Percentiles rank a stretch among this genome's conserved stretches.
Conservation (phyloP, 1,140 invertebrate genomes). For the Carposina sasakii region DNA sequence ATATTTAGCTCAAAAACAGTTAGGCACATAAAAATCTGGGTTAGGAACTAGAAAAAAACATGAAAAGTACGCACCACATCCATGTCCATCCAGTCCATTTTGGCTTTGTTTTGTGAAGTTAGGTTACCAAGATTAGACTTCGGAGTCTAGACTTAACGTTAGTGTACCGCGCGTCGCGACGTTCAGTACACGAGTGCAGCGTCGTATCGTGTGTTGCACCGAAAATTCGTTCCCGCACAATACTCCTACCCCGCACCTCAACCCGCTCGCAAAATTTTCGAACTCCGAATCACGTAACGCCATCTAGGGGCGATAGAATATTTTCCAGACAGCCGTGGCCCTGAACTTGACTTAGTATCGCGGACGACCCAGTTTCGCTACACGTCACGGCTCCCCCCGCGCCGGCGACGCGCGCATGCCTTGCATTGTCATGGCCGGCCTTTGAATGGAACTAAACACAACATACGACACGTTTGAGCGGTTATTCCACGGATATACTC, state of each 20-base stretch:
- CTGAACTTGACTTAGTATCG: slow-evolving; percentile 66
- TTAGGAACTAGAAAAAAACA: background rate
- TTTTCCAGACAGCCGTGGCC: slow-evolving; percentile 41
- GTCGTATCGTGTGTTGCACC: slow-evolving; percentile 64
- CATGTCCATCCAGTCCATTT: slow-evolving; percentile 68
- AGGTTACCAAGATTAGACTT: slow-evolving; percentile 41
- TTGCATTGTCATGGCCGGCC: slow-evolving; percentile 48
- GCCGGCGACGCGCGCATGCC: slow-evolving; percentile 24
- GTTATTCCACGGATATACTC: slow-evolving; percentile 33
- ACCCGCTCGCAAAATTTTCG: slow-evolving; percentile 57
- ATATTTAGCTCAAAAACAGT: too few relatives aligned
- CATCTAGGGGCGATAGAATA: slow-evolving; percentile 58
- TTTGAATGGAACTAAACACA: slow-evolving; percentile 54
- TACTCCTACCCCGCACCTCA: slow-evolving; percentile 35
- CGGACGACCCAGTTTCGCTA: slow-evolving; percentile 55
- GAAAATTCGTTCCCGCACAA: slow-evolving; percentile 63
- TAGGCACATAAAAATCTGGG: too few relatives aligned
- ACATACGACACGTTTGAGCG: slow-evolving; percentile 52
- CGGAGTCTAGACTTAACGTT: slow-evolving; percentile 36
- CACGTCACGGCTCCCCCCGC: slow-evolving; percentile 1
- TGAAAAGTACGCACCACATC: slow-evolving; percentile 59
- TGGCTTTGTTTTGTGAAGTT: slow-evolving; percentile 36
- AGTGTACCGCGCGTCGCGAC: slow-evolving; percentile 64
- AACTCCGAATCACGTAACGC: slow-evolving; percentile 57
- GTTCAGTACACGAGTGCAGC: slow-evolving; percentile 66